Base-by-base conservation (phyloP, 1,140 invertebrate genomes). In the Carposina sasakii region DNA sequence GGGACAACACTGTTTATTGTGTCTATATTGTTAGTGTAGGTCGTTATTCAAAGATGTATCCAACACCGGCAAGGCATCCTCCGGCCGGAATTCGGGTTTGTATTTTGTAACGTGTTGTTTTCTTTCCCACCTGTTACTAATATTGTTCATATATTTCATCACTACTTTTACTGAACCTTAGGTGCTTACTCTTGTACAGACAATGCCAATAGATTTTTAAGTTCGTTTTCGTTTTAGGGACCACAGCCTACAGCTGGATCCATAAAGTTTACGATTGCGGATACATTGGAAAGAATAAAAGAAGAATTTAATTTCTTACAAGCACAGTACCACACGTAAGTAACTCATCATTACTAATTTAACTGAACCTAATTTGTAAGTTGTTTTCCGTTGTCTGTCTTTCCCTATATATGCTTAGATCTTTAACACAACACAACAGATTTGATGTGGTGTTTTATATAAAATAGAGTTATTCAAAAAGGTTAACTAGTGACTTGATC, bases 271-370 rank as follows among this genome's bases (percentile, higher is more conserved):
- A 98, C 96, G 51, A 93, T 99, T 71, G 92, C 93, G 33, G 97
- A 98, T 85, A 96, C 95, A 66, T 94, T 97, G 87, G 97, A 99
- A 86, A 90, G 97, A 71, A 98, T 99, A 78, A 99, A 99, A 89
- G 97, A 99, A 86, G 97, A 99, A 89, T 98, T 98, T 86, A 97
- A 96, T 89, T 98, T 98, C 88, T 90, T 99, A 60, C 97, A 99
- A 89, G 95, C 96, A 55, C 97, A 99, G 88, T 98, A 97, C 88
- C 97, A 99, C 87, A 95, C 94, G 96, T 98, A 89, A 96, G 93
- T 93, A 53, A 20, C 33, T 30, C 52, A 24, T 34, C 9, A 17
- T 44, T 26, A 4, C 5, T 22, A 10, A 19, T 37, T 6, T 16
- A 33, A 20, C 30, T n/a, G n/a, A n/a, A n/a, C n/a, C n/a, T n/a